Conservation (phyloP, 2,113 vertebrate species). For the Tetrax tetrax region DNA sequence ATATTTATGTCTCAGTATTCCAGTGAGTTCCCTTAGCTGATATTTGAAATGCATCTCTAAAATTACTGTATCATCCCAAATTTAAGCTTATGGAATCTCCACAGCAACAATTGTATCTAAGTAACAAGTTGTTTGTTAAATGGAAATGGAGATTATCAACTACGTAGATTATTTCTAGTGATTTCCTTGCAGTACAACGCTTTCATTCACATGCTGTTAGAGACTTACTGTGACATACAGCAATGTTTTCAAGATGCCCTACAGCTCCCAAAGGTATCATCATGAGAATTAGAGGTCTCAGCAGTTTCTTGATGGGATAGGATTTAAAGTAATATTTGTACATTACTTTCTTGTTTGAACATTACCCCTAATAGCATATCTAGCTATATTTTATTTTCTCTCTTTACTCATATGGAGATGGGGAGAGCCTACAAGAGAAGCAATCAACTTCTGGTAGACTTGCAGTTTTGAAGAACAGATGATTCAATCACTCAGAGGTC, state of each 20-base stretch:
- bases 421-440: not conserved
- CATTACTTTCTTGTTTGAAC: constrained; percentile 1
- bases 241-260: not conserved
- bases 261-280: constrained; percentile 11
- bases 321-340: constrained; percentile 7
- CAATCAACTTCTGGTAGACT: not conserved
- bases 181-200: not conserved
- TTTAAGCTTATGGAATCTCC: constrained; percentile 5
- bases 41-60: not conserved
- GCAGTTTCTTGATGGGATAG: not conserved
- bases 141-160: not conserved
- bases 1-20: not conserved
- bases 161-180: not conserved
- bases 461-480: not conserved
- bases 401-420: not conserved
- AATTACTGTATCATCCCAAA: not conserved
- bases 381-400: not conserved
- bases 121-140: constrained; percentile 41
- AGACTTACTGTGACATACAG: not conserved
- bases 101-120: not conserved
- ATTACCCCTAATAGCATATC: not conserved
- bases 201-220: not conserved
- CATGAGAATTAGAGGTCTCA: constrained; percentile 26
- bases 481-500: not conserved
- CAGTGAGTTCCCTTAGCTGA: not conserved